Evolutionary conservation across 2,113 vertebrate genomes (phyloP).

Genomic region (Oncorhynchus nerka): DNA sequence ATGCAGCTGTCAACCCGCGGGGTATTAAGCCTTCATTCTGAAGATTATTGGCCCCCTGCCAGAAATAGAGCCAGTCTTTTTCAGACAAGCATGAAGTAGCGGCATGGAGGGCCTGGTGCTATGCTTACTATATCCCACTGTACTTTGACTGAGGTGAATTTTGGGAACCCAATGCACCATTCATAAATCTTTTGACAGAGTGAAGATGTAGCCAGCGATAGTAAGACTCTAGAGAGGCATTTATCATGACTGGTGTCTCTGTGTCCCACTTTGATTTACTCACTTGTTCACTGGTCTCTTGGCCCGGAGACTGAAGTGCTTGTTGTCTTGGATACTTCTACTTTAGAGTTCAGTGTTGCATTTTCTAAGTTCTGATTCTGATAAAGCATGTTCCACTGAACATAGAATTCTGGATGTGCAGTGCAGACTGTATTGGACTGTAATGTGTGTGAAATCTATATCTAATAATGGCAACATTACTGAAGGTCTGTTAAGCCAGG

Average conservation of each 20-base stretch:
- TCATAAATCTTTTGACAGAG: not conserved
- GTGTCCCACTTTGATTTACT: not conserved
- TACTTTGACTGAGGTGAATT: constrained; percentile 13
- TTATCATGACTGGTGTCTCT: constrained; percentile 2
- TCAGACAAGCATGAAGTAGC: constrained; percentile 29
- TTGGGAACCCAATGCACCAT: constrained; percentile 14
- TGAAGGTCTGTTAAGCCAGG: not conserved
- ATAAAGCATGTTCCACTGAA: no score
- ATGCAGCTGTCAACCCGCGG: constrained; percentile 56
- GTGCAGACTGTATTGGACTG: not conserved
- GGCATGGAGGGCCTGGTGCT: constrained; percentile 19
- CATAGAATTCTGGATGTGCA: not conserved
- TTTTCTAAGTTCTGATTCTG: not conserved
- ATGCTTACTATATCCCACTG: constrained; percentile 14
- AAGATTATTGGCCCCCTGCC: constrained; percentile 53
- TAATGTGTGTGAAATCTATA: not conserved
- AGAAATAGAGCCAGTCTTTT: constrained; percentile 41
- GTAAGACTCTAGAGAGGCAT: not conserved
- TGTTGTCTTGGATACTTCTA: not conserved
- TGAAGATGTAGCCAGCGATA: not conserved
- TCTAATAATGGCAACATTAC: not conserved
- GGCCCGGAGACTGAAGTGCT: not conserved
- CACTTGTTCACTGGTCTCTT: not conserved
- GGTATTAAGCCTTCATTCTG: constrained; percentile 61
- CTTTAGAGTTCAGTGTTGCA: not conserved